Base-by-base conservation (phyloP, 2,797 vertebrate genomes). In the Enteromius unitaeniatus region DNA sequence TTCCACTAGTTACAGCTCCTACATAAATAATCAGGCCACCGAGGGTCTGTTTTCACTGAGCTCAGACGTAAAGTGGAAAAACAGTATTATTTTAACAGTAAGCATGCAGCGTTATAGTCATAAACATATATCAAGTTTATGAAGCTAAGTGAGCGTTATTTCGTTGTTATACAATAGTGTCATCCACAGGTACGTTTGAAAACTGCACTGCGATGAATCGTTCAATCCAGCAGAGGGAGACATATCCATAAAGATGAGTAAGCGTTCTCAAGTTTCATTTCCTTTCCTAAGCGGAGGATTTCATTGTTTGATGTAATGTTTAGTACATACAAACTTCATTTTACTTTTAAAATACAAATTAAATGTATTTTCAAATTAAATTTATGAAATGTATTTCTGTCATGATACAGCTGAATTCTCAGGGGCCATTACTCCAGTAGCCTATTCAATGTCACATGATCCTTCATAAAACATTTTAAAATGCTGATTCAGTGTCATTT, bases 191-290 rank as follows among this genome's bases (percentile, higher is more conserved):
- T 21, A 45, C 8, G 64, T 17, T 34, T 40, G 1, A 42, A 17
- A 75, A 81, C 65, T 62, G 65, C 58, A 51, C n/a, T 79, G 58
- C 47, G 51, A 26, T 75, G 42, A 31, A 53, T 6, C 31, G 34
- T 45, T 13, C 3, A n/a, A 2, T 76, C 51, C 86, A 83, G 83
- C 51, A 87, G 83, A 85, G 55, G 64, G 76, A 60, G 58, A 79
- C 76, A 74, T 31, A 49, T 11, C n/a, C 15, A 13, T 70, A 5
- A 51, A 40, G 19, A 31, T 53, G 31, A 47, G 34, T 9, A 60
- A 62, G 4, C 42, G 6, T 40, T 40, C 37, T 40, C 37, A 40
- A 1, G 10, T n/a, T 37, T 67, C 0, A 2, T n/a, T 37, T 51
- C 0, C 1, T 53, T 19, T 26, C 64, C 9, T 7, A 65, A 45